A percentile compares a stretch with the other conserved stretches of the same genome.
Conservation (phyloP, 2,888 invertebrate genomes). For the Cheilosia grossa region DNA sequence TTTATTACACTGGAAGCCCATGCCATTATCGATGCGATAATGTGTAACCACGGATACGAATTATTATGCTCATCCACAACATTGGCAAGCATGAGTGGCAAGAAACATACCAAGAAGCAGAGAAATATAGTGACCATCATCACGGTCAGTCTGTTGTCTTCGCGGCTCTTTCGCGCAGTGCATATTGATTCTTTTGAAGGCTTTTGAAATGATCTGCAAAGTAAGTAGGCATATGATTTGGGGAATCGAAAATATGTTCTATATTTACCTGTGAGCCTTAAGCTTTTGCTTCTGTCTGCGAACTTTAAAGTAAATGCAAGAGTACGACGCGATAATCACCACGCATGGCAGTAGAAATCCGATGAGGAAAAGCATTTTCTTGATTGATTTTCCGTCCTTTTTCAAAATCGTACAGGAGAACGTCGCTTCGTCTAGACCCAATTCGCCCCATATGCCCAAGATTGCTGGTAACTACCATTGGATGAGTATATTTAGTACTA, state of each 20-base stretch:
- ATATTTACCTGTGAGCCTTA: constrained; percentile 88
- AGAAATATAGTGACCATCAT: constrained; percentile 95
- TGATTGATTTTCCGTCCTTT: constrained; percentile 91
- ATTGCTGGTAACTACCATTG: constrained; percentile 89
- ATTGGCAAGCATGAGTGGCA: constrained; percentile 94
- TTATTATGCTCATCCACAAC: constrained; percentile 91
- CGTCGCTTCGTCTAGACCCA: constrained; percentile 91
- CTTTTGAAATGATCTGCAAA: constrained; percentile 78
- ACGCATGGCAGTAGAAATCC: constrained; percentile 93
- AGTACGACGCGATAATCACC: constrained; percentile 93
- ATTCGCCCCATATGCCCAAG: constrained; percentile 92
- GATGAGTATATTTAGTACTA: neutral
- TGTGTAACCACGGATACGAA: constrained; percentile 89
- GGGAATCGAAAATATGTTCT: constrained; percentile 81
- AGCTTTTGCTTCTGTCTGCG: constrained; percentile 89
- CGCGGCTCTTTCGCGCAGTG: constrained; percentile 84
- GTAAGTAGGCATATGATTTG: neutral
- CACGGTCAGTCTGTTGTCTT: constrained; percentile 91
- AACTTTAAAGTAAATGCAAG: constrained; percentile 93
- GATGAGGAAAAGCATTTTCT: constrained; percentile 92
- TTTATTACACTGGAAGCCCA: constrained; percentile 96
- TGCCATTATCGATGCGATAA: constrained; percentile 92
- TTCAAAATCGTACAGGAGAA: constrained; percentile 95
- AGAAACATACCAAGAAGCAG: constrained; percentile 93
- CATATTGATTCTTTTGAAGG: constrained; percentile 77